A percentile compares a stretch with the other conserved stretches of the same genome.
These are phyloP conservation scores for Meleagris gallopavo DNA, from an alignment of 2,113 vertebrate species.

Conservation along the genomic window DNA sequence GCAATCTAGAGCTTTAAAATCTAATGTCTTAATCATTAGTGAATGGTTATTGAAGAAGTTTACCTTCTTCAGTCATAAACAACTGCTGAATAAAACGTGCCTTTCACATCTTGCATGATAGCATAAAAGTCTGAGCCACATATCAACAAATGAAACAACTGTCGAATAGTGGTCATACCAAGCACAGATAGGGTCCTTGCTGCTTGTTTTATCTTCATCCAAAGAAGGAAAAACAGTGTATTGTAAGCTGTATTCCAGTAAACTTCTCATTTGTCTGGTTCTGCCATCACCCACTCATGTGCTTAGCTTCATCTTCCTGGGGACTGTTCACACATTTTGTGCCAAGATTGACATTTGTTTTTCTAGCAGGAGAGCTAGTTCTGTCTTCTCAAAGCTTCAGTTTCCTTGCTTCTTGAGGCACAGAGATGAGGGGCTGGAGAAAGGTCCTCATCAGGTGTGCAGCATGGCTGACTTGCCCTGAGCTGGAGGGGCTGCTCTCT, in stretches of 20 bases:
- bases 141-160: not conserved
- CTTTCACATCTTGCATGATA: not conserved
- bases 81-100: not conserved
- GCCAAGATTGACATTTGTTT: not conserved
- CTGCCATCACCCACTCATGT: not conserved
- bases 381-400: not conserved
- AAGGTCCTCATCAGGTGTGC: not conserved
- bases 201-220: not conserved
- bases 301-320: not conserved
- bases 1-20: constrained; percentile 48
- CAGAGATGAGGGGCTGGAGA: not conserved
- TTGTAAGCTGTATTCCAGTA: not conserved
- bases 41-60: constrained; percentile 39
- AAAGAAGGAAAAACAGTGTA: not conserved
- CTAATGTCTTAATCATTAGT: constrained; percentile 37
- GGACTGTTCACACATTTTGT: not conserved
- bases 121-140: not conserved
- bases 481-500: rapidly evolving
- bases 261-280: not conserved
- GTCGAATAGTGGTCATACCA: not conserved
- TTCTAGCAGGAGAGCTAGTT: not conserved
- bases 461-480: not conserved
- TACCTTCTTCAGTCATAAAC: constrained; percentile 30
- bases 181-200: not conserved
- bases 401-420: not conserved